Conservation (phyloP, 1,140 invertebrate genomes). For the Geopemphigus sp. region DNA sequence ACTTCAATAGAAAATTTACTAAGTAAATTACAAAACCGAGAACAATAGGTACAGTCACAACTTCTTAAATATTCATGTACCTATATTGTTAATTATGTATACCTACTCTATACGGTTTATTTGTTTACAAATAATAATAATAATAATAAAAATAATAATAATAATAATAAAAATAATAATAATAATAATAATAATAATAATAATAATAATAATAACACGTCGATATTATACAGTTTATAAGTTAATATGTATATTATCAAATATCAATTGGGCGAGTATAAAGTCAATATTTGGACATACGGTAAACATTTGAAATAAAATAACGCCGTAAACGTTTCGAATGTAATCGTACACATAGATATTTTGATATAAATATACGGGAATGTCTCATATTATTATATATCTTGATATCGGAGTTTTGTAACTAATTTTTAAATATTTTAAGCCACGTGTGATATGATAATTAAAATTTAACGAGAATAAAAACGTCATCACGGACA, state of each 20-base stretch:
- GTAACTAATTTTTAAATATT: not conserved
- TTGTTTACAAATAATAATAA: conserved; percentile 29
- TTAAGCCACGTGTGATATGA: not conserved
- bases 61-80: conserved; percentile 17
- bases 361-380: not conserved
- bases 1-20: conserved; percentile 20
- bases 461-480: too few relatives aligned
- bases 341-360: not conserved
- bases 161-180: conserved; percentile 12
- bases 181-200: not conserved
- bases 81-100: not conserved
- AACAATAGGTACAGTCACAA: conserved; percentile 17
- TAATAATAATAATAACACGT: not conserved
- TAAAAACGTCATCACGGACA: too few relatives aligned
- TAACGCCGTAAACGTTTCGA: not conserved
- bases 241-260: not conserved
- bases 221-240: not conserved
- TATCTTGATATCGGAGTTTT: not conserved
- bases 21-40: conserved; percentile 22
- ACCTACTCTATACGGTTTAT: conserved; percentile 2
- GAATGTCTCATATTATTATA: not conserved
- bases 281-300: not conserved
- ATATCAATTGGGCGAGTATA: not conserved
- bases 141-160: too few relatives aligned
- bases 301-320: not conserved